A percentile compares a stretch with the other conserved stretches of the same genome.
These are phyloP conservation scores for Phaethon lepturus DNA, from an alignment of 2,113 vertebrate species.

Conservation along the genomic window DNA sequence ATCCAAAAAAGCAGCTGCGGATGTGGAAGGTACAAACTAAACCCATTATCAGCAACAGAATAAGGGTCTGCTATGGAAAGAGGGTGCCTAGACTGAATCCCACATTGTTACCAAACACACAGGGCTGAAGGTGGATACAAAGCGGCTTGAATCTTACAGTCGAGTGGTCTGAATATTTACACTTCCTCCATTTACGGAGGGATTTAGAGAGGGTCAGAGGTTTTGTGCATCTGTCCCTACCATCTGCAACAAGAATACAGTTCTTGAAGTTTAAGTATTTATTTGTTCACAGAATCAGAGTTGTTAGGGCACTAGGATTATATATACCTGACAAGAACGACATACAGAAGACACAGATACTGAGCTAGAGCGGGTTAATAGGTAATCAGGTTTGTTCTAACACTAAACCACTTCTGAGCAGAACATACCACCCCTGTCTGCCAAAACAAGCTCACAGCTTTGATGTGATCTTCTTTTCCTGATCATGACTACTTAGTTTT, in stretches of 20 bases:
- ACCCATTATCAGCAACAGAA: not conserved
- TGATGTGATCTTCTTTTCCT: not conserved
- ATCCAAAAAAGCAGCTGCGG: not conserved
- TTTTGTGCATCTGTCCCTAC: not conserved
- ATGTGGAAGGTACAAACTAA: not conserved
- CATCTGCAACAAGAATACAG: not conserved
- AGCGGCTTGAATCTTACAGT: not conserved
- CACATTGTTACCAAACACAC: not conserved
- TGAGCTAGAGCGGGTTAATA: not conserved
- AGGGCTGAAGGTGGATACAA: not conserved
- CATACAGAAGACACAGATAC: not conserved
- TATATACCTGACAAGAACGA: not conserved
- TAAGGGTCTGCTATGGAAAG: not conserved
- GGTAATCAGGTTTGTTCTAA: not conserved
- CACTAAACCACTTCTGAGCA: not conserved
- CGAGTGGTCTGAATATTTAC: fast-evolving
- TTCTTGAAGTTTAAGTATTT: not conserved
- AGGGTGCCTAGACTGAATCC: not conserved
- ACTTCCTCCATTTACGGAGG: not conserved
- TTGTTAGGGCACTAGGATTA: not conserved
- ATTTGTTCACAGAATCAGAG: not conserved
- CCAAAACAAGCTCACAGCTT: not conserved
- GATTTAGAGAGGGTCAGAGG: not conserved
- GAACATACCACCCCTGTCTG: not conserved
- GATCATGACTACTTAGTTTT: fast-evolving